These are phyloP conservation scores for Hemicordylus capensis DNA, from an alignment of 2,113 vertebrate species.

Conservation along the genomic window DNA sequence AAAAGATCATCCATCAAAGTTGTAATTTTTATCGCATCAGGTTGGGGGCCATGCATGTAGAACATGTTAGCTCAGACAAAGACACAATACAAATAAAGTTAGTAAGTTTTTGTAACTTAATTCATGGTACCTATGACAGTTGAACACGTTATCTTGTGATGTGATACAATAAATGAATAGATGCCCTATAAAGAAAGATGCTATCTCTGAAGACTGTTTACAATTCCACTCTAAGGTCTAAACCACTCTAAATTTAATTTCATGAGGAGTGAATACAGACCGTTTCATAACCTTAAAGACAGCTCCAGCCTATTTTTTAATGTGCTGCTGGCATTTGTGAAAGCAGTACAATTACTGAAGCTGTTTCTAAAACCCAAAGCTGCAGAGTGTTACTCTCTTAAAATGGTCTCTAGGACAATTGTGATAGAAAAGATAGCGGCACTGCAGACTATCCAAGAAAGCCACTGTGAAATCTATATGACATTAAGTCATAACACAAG, in stretches of 20 bases:
- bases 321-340: slow-evolving; percentile 63
- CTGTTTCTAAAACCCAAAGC: slow-evolving; percentile 67
- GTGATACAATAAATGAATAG: slow-evolving; percentile 57
- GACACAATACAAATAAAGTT: slow-evolving; percentile 16
- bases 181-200: slow-evolving; percentile 60
- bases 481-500: slow-evolving; percentile 56
- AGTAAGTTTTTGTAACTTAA: slow-evolving; percentile 24
- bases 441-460: slow-evolving; percentile 64
- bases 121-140: slow-evolving; percentile 57
- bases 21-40: slow-evolving; percentile 29
- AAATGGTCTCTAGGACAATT: slow-evolving; percentile 66
- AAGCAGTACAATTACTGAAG: slow-evolving; percentile 68
- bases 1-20: slow-evolving; percentile 14
- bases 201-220: slow-evolving; percentile 68
- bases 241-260: slow-evolving; percentile 69
- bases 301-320: slow-evolving; percentile 68
- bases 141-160: slow-evolving; percentile 57
- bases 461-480: slow-evolving; percentile 63
- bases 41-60: neutral
- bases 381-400: slow-evolving; percentile 46
- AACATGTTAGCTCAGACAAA: slow-evolving; percentile 40
- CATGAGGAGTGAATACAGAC: slow-evolving; percentile 66
- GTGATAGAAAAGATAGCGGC: slow-evolving; percentile 67
- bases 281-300: slow-evolving; percentile 69
- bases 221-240: slow-evolving; percentile 58